These are phyloP conservation scores for Epistrophe grossulariae DNA, from an alignment of 2,888 invertebrate genomes.

Conservation along the genomic window DNA sequence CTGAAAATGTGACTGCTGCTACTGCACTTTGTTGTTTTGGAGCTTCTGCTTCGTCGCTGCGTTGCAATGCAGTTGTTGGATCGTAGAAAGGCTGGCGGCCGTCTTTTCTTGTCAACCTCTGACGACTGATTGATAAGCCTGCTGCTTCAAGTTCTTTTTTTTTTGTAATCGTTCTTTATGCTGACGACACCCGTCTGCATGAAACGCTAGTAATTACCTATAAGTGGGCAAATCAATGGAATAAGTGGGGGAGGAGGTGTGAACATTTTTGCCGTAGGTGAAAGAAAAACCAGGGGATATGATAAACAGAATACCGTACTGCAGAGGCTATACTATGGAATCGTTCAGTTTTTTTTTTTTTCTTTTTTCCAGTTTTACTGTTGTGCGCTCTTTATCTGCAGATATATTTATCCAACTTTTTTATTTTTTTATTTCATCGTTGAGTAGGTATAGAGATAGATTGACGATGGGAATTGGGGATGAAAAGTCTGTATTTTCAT, in stretches of 20 bases:
- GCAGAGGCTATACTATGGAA: conserved; percentile 44
- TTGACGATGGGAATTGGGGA: conserved; percentile 17
- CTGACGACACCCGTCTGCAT: conserved; percentile 42
- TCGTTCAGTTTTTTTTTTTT: conserved; percentile 42
- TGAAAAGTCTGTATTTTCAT: neutral
- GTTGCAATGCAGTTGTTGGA: conserved; percentile 70
- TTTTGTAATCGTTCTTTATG: conserved; percentile 20
- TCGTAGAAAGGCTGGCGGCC: conserved; percentile 7
- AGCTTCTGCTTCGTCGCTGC: conserved; percentile 66
- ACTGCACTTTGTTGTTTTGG: conserved; percentile 37
- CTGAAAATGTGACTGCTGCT: neutral
- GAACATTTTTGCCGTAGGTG: conserved; percentile 56
- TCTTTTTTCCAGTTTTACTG: conserved; percentile 8
- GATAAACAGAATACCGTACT: conserved; percentile 54
- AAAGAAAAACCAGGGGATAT: conserved; percentile 54
- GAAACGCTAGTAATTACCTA: conserved; percentile 63
- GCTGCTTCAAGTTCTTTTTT: neutral
- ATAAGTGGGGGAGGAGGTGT: conserved; percentile 7
- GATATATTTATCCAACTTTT: conserved; percentile 47
- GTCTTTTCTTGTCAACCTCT: conserved; percentile 55
- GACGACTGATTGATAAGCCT: conserved; percentile 57
- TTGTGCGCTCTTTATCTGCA: conserved; percentile 52
- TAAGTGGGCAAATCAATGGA: conserved; percentile 56
- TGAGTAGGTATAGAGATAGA: neutral
- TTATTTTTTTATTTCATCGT: conserved; percentile 24